Base-by-base conservation (phyloP, 35 echinoderm and acorn worm species). In the Ptychodera flava region DNA sequence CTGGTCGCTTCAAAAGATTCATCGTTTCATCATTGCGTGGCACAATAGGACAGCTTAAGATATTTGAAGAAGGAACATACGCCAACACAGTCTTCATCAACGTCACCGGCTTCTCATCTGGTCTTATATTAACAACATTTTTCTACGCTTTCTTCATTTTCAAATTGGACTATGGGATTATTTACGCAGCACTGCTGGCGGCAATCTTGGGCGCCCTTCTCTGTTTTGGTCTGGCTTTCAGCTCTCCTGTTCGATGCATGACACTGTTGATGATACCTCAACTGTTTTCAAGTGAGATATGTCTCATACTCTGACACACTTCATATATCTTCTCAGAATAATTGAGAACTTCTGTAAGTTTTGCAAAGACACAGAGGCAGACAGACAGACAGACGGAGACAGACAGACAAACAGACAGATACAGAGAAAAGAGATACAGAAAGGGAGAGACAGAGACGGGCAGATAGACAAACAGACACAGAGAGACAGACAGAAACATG, bases 161-260 rank as follows among this genome's bases (percentile, higher is more conserved):
- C 37, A 78, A 78, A 30, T 86, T 93, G 75, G 85, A 80, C 1
- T 89, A 89, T 81, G 85, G 84, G 75, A 78, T 86, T 28, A 90
- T 83, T 14, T 77, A 75, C 16, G 95, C 92, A 1, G 31, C 91
- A 32, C 78, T 84, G 33, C 77, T 86, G 1, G 85, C 87, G 0
- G 75, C 85, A 16, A 34, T 91, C 0, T 52, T 97, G 35, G 95
- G 95, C n/a, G 77, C 83, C 29, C 37, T 93, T 83, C 53, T 90
- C 35, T 89, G 91, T 30, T 97, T 97, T 35, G 95, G 95, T 28
- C 30, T 97, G 81, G 95, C 95, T 27, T 97, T 97, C 81, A 91
- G 89, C 30, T 77, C 30, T 16, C n/a, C 77, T 30, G 45, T 93
- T 12, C 85, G 95, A 10, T 97, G 91, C 37, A 35, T 97, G 29